Conservation (phyloP, 1,140 invertebrate genomes). For the Pseudomyrmex cubaensis region DNA sequence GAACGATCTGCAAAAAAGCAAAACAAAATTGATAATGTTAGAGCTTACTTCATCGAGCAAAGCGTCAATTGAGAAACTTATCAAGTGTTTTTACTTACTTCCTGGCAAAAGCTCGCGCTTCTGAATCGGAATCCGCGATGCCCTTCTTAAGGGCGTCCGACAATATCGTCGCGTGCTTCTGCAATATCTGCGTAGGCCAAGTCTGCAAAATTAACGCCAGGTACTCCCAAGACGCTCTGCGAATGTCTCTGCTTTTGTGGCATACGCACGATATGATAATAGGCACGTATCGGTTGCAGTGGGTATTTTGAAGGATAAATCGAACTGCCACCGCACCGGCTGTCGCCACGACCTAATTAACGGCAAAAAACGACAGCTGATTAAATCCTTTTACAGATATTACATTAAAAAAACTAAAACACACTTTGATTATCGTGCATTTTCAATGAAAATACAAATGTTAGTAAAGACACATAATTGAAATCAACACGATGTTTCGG, state of each 20-base stretch:
- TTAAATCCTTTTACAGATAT: constrained; percentile 22
- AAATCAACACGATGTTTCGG: constrained; percentile 1
- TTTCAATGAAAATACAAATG: too few relatives aligned
- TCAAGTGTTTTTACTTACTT: constrained; percentile 85
- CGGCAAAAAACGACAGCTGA: constrained; percentile 51
- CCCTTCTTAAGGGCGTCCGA: constrained; percentile 95
- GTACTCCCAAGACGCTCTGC: constrained; percentile 93
- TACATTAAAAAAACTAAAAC: not conserved
- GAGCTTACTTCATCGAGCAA: too few relatives aligned
- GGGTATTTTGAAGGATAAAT: constrained; percentile 96
- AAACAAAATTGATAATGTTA: constrained; percentile 18
- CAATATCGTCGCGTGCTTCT: constrained; percentile 91
- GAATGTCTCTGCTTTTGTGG: constrained; percentile 97
- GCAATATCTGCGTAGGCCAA: constrained; percentile 93
- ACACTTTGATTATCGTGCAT: too few relatives aligned
- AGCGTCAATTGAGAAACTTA: not conserved
- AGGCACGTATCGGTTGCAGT: constrained; percentile 93
- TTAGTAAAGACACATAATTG: not conserved
- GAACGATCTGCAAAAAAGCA: constrained; percentile 89
- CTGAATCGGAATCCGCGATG: constrained; percentile 96
- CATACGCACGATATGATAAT: constrained; percentile 92
- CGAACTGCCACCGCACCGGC: constrained; percentile 94
- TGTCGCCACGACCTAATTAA: constrained; percentile 93
- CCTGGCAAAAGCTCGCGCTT: constrained; percentile 91
- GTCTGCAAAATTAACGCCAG: constrained; percentile 93